A percentile compares a stretch with the other conserved stretches of the same genome.
Evolutionary conservation across 2,888 invertebrate species (phyloP).

Genomic region (Lomographa bimaculata): DNA sequence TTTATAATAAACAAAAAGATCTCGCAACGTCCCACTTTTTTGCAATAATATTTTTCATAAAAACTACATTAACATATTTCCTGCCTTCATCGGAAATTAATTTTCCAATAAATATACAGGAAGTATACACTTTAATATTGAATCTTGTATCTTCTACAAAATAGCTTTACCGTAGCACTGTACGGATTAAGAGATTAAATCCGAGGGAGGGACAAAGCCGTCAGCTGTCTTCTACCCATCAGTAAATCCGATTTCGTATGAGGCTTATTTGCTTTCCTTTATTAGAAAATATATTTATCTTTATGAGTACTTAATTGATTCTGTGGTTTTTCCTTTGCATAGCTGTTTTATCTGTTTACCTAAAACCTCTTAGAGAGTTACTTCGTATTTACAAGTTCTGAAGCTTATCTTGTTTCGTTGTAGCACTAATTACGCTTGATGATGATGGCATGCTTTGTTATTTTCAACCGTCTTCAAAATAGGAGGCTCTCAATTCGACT

Average conservation of each 20-base stretch:
- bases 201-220: slow-evolving; percentile 37
- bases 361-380: no score
- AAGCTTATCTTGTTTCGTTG: no score
- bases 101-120: slow-evolving; percentile 2
- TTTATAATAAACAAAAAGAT: no score
- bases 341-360: no score
- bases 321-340: slow-evolving; percentile 7
- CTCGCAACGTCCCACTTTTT: no score
- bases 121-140: slow-evolving; percentile 3
- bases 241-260: slow-evolving; percentile 10
- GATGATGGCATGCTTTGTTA: no score
- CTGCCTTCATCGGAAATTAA: neutral
- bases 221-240: slow-evolving; percentile 31
- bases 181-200: slow-evolving; percentile 45
- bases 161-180: slow-evolving; percentile 1
- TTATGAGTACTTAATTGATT: neutral
- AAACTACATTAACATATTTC: no score
- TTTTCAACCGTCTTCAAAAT: no score
- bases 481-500: no score
- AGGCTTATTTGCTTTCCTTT: slow-evolving; percentile 1
- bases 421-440: no score
- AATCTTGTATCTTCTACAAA: slow-evolving; percentile 1
- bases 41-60: no score
- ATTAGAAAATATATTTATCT: neutral
- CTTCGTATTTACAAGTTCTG: no score